A percentile compares a stretch with the other conserved stretches of the same genome.
Conservation (phyloP, 2,113 vertebrate species). For the Sceloporus tristichus region DNA sequence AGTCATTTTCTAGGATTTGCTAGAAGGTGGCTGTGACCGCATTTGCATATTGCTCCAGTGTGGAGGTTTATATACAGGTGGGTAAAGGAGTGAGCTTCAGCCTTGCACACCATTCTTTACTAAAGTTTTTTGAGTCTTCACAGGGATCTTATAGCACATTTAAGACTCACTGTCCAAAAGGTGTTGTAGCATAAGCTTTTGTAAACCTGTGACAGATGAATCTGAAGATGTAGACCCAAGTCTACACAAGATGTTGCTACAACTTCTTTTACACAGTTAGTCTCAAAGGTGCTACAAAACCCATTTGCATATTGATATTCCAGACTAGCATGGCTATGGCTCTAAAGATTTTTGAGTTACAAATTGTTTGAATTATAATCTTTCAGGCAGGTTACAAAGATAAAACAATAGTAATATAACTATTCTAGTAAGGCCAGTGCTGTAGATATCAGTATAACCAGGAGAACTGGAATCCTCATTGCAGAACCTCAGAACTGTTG, state of each 20-base stretch:
- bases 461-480: too few relatives aligned
- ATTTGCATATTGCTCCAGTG: neutral
- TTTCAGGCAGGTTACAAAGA: neutral
- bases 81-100: neutral
- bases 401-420: neutral
- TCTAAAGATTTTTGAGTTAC: neutral
- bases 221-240: too few relatives aligned
- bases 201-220: too few relatives aligned
- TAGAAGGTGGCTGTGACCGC: neutral
- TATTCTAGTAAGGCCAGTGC: neutral
- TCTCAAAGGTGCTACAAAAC: too few relatives aligned
- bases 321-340: too few relatives aligned
- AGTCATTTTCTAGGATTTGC: slow-evolving; percentile 22
- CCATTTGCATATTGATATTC: too few relatives aligned
- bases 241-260: too few relatives aligned
- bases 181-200: too few relatives aligned
- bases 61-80: neutral
- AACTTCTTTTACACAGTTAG: too few relatives aligned
- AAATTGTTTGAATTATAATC: neutral
- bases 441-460: neutral
- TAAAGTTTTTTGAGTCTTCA: neutral
- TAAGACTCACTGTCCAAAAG: too few relatives aligned
- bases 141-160: too few relatives aligned
- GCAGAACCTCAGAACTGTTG: too few relatives aligned
- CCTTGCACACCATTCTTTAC: neutral